These are phyloP conservation scores for Eupeodes corollae DNA, from an alignment of 1,140 invertebrate species.

Conservation along the genomic window DNA sequence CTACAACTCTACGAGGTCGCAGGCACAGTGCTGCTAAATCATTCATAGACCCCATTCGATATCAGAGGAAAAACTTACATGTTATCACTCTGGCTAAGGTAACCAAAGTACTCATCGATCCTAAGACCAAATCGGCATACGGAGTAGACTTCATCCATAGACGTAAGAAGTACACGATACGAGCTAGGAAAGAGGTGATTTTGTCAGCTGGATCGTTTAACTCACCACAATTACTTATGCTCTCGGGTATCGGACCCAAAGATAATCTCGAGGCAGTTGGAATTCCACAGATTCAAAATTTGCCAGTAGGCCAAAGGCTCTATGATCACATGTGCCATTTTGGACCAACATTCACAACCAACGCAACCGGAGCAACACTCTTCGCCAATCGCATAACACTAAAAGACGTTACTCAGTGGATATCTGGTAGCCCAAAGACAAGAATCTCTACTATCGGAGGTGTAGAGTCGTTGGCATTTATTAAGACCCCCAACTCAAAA, in stretches of 20 bases:
- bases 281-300: constrained; percentile 51
- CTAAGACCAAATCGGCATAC: constrained; percentile 44
- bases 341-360: constrained; percentile 48
- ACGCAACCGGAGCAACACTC: constrained; percentile 33
- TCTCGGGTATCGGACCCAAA: constrained; percentile 66
- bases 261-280: constrained; percentile 50
- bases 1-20: constrained; percentile 44
- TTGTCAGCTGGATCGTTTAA: constrained; percentile 63
- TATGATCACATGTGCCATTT: constrained; percentile 64
- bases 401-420: constrained; percentile 37
- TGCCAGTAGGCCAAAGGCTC: constrained; percentile 56
- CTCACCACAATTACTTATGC: constrained; percentile 68
- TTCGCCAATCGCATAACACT: constrained; percentile 24
- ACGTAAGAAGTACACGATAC: constrained; percentile 36
- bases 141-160: constrained; percentile 51
- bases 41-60: constrained; percentile 44
- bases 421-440: constrained; percentile 43
- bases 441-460: constrained; percentile 40
- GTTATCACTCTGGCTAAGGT: constrained; percentile 45
- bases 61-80: constrained; percentile 52
- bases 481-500: constrained; percentile 46
- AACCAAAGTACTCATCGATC: constrained; percentile 51
- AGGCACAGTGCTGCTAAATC: constrained; percentile 44
- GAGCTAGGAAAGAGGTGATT: constrained; percentile 56
- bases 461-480: constrained; percentile 52